A percentile compares a stretch with the other conserved stretches of the same genome.
These are phyloP conservation scores for Agelas oroides DNA, from an alignment of 37 sponge, comb jelly and placozoan species.

Conservation along the genomic window DNA sequence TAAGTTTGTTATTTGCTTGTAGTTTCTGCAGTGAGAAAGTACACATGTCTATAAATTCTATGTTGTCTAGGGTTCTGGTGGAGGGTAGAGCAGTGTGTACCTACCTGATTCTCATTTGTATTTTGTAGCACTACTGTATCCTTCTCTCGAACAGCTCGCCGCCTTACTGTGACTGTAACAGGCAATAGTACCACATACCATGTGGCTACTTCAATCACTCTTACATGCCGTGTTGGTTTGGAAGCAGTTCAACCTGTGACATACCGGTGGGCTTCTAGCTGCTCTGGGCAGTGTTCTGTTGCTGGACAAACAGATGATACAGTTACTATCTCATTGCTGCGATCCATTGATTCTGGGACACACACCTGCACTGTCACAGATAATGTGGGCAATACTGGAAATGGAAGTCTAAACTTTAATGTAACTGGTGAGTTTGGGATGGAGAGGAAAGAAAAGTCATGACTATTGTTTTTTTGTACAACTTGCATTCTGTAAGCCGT, in stretches of 20 bases:
- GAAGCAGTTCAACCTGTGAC: background rate
- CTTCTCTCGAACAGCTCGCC: too few species aligned
- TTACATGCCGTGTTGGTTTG: background rate
- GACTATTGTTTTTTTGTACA: background rate
- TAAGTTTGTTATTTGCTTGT: too few species aligned
- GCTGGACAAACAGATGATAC: background rate
- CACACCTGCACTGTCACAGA: constrained; percentile 17
- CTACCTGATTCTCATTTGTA: too few species aligned
- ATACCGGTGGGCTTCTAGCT: constrained; percentile 8
- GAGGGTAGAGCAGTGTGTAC: too few species aligned
- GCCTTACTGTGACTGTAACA: too few species aligned
- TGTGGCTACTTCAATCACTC: constrained; percentile 2
- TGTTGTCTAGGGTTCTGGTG: too few species aligned
- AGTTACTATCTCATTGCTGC: background rate
- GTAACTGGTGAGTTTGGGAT: constrained; percentile 3
- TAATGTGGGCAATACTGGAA: constrained; percentile 15
- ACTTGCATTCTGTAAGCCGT: too few species aligned
- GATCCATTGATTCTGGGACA: constrained; percentile 8
- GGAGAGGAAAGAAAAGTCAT: too few species aligned
- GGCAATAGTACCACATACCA: background rate
- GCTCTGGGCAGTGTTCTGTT: constrained; percentile 6
- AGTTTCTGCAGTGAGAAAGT: too few species aligned
- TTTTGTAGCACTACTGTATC: too few species aligned
- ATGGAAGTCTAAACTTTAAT: background rate
- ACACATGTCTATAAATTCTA: too few species aligned